A percentile compares a stretch with the other conserved stretches of the same genome.
phyloP scores from a whole-genome alignment of 2,888 invertebrate genomes.

The Notodonta ziczac region DNA sequence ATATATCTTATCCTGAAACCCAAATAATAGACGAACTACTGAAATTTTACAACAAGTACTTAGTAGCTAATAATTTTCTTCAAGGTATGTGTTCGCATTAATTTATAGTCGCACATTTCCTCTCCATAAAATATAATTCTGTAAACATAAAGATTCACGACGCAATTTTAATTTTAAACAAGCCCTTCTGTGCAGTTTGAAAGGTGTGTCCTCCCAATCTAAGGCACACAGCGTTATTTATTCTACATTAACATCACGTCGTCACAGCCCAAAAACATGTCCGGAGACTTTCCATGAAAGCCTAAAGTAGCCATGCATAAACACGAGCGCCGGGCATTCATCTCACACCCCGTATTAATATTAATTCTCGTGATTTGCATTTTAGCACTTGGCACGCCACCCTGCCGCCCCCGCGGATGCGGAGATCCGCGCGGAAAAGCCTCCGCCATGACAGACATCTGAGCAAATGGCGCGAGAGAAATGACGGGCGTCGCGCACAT shows the following conservation, averaged over 20 bases:
- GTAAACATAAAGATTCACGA: no score
- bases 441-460: slow-evolving; percentile 73
- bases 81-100: no score
- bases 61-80: no score
- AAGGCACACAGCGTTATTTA: background rate
- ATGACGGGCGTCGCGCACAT: slow-evolving; percentile 62
- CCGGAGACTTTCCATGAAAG: slow-evolving; percentile 28
- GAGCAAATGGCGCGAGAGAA: slow-evolving; percentile 80
- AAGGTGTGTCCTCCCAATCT: background rate
- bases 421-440: slow-evolving; percentile 58
- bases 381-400: slow-evolving; percentile 54
- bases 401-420: slow-evolving; percentile 7
- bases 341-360: slow-evolving; percentile 64
- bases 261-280: background rate
- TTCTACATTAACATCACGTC: background rate
- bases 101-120: no score
- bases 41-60: no score
- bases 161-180: no score
- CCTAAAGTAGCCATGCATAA: slow-evolving; percentile 51
- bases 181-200: background rate
- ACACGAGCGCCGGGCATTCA: slow-evolving; percentile 47
- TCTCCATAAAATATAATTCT: no score
- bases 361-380: slow-evolving; percentile 77
- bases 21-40: no score
- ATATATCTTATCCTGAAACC: no score